Evolutionary conservation across 2,888 invertebrate genomes (phyloP).

Genomic region (Sarcophaga carnaria): DNA sequence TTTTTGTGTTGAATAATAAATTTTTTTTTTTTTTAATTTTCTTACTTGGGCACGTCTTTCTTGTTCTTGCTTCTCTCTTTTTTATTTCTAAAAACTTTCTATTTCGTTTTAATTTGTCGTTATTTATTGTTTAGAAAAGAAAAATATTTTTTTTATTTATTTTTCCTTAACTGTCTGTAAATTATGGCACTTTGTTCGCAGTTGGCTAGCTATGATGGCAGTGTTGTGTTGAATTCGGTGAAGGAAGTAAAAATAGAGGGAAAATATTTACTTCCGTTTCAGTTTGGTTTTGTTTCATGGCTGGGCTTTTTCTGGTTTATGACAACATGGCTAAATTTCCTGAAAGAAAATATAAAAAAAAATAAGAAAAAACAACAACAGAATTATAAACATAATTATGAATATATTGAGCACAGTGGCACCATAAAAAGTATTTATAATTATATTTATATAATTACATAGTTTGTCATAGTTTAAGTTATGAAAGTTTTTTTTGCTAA

Average conservation of each 20-base stretch:
- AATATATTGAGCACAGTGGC: too few species aligned
- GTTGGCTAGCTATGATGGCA: neutral
- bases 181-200: constrained; percentile 41
- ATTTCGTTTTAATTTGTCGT: constrained; percentile 6
- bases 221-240: neutral
- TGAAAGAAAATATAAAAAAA: neutral
- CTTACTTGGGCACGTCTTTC: neutral
- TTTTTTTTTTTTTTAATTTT: constrained; percentile 5
- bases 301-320: constrained; percentile 8
- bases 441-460: too few species aligned
- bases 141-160: neutral
- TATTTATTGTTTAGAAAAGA: constrained; percentile 10
- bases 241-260: neutral
- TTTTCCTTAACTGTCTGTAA: constrained; percentile 16
- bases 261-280: constrained; percentile 42
- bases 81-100: neutral
- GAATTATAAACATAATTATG: neutral
- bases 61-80: neutral
- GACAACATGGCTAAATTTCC: constrained; percentile 49
- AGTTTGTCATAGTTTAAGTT: too few species aligned
- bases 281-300: neutral
- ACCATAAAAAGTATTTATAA: too few species aligned
- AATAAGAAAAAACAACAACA: neutral
- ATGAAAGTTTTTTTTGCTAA: too few species aligned
- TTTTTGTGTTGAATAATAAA: constrained; percentile 33